Conservation (phyloP, 2,888 invertebrate species). For the Holacanthella duospinosa region DNA sequence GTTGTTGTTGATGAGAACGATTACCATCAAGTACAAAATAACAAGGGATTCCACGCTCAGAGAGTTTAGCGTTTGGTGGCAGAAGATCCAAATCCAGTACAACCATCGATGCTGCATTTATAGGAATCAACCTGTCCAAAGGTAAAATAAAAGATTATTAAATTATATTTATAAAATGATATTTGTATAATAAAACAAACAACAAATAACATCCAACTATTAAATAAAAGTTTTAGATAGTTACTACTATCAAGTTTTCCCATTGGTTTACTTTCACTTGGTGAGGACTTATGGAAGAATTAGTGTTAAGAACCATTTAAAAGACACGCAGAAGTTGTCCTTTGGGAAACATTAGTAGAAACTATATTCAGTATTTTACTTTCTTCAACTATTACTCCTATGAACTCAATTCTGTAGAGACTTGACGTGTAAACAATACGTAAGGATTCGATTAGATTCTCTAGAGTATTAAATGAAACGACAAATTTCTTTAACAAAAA, state of each 20-base stretch:
- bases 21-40: neutral
- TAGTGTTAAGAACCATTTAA: neutral
- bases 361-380: neutral
- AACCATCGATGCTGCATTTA: constrained; percentile 36
- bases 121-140: constrained; percentile 10
- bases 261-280: too few species aligned
- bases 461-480: too few species aligned
- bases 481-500: too few species aligned
- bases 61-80: constrained; percentile 10
- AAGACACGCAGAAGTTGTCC: neutral
- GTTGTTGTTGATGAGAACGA: neutral
- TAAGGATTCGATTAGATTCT: too few species aligned
- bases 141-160: too few species aligned
- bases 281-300: too few species aligned
- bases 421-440: neutral
- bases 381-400: too few species aligned
- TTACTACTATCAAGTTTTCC: too few species aligned
- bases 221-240: too few species aligned
- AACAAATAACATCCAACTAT: too few species aligned
- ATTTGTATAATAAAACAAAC: too few species aligned
- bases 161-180: too few species aligned
- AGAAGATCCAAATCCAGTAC: constrained; percentile 31
- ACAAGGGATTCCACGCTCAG: neutral
- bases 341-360: neutral
- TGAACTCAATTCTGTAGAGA: neutral